Evolutionary conservation across 2,797 vertebrate species (phyloP).

Genomic region (Rhodeus uyekii): DNA sequence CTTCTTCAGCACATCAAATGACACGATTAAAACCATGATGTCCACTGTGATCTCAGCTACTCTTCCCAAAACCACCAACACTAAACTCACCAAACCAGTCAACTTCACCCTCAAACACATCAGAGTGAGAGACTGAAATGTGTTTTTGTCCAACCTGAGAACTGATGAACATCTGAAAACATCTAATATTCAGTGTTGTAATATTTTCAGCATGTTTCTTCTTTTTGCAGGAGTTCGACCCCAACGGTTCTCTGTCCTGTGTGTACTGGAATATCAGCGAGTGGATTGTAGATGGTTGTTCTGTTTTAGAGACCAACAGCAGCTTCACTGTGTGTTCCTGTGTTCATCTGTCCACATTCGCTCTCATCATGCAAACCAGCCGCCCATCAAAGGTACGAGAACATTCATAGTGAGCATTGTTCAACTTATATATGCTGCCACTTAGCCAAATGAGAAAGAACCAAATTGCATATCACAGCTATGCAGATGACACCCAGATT

Average conservation of each 20-base stretch:
- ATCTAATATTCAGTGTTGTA: background rate
- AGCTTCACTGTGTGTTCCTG: constrained; percentile 47
- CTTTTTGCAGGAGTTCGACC: background rate
- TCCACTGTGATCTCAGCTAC: constrained; percentile 34
- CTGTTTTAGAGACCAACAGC: constrained; percentile 1
- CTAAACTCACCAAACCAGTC: constrained; percentile 6
- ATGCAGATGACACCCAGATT: too few species aligned
- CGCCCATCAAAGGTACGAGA: background rate
- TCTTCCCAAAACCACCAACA: constrained; percentile 25
- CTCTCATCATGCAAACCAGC: constrained; percentile 49
- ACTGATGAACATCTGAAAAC: background rate
- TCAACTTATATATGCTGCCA: too few species aligned
- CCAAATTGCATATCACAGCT: too few species aligned
- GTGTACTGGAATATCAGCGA: too few species aligned
- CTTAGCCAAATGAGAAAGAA: too few species aligned
- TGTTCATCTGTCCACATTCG: constrained; percentile 51
- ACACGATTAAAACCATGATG: background rate
- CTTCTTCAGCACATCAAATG: constrained; percentile 15
- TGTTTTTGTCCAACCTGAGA: too few species aligned
- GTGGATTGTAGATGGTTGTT: too few species aligned
- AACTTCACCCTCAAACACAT: constrained; percentile 44
- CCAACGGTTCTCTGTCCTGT: too few species aligned
- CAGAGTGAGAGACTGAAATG: background rate
- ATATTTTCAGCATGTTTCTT: background rate
- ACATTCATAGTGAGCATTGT: background rate